A percentile compares a stretch with the other conserved stretches of the same genome.
phyloP scores from a whole-genome alignment of 2,888 invertebrate species.

The Alitta virens region DNA sequence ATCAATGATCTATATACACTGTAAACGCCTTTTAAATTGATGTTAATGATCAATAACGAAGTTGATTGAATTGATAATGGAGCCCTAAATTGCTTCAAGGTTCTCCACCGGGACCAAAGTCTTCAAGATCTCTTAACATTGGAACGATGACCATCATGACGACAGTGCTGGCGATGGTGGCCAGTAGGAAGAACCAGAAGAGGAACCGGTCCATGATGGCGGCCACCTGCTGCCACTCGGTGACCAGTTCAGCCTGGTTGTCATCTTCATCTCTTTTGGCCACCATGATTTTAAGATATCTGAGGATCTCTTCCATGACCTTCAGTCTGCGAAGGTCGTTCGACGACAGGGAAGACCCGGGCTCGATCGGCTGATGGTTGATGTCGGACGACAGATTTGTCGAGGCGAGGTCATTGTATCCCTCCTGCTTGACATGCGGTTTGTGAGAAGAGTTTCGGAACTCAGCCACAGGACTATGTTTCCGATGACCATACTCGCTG shows the following conservation, averaged over 20 bases:
- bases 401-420: neutral
- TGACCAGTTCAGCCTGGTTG: conserved; percentile 38
- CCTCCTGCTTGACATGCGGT: neutral
- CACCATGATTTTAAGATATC: conserved; percentile 43
- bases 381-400: neutral
- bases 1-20: too few species aligned
- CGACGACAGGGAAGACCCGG: neutral
- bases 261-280: conserved; percentile 46
- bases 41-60: too few species aligned
- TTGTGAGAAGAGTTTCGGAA: conserved; percentile 5
- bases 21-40: too few species aligned
- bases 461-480: conserved; percentile 20
- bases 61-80: too few species aligned
- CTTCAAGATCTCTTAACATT: conserved; percentile 14
- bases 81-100: too few species aligned
- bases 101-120: too few species aligned
- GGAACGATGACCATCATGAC: conserved; percentile 46
- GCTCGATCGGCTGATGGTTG: neutral
- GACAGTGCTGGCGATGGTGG: conserved; percentile 40
- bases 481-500: conserved; percentile 18
- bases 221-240: conserved; percentile 53
- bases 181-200: conserved; percentile 46
- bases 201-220: conserved; percentile 47
- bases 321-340: conserved; percentile 21
- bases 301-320: conserved; percentile 43